These are phyloP conservation scores for Cherax quadricarinatus DNA, from an alignment of 1,140 invertebrate species.

Conservation along the genomic window DNA sequence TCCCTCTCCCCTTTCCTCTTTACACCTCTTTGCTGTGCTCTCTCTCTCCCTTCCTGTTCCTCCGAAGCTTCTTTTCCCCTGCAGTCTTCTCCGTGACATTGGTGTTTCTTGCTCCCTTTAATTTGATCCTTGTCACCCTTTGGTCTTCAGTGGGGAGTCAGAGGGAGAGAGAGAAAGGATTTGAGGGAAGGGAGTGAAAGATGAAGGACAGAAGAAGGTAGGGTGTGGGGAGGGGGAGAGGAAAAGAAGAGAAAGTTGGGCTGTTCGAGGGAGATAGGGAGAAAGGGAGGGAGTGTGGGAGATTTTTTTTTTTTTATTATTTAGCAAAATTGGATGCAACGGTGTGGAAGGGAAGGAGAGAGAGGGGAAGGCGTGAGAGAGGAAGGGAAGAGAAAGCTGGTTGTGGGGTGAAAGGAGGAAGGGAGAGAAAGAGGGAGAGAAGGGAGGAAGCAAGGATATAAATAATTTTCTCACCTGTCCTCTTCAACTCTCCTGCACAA, in stretches of 20 bases:
- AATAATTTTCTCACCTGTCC: neutral
- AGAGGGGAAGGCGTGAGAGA: neutral
- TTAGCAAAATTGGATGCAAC: too few relatives aligned
- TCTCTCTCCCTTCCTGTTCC: neutral
- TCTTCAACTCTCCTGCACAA: too few relatives aligned
- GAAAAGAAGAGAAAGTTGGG: neutral
- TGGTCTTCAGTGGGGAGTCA: neutral
- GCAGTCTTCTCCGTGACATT: neutral
- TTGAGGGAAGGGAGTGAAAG: too few relatives aligned
- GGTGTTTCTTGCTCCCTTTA: neutral
- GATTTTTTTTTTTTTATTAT: too few relatives aligned
- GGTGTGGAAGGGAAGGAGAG: neutral
- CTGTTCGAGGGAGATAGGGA: too few relatives aligned
- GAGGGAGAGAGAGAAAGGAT: neutral
- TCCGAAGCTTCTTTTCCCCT: too few relatives aligned
- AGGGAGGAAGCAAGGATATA: neutral
- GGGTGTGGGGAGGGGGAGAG: neutral
- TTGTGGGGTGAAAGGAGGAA: neutral
- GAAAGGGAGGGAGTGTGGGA: too few relatives aligned
- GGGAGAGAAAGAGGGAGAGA: conserved; percentile 1
- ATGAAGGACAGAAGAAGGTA: too few relatives aligned
- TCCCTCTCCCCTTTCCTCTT: neutral
- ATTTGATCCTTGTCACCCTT: neutral
- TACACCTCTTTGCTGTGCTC: neutral
- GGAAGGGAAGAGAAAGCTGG: neutral